Evolutionary conservation across 2,888 invertebrate genomes (phyloP), one percentile per base, ranked within the genome.

Genomic region (Rhamnusium bicolor): DNA sequence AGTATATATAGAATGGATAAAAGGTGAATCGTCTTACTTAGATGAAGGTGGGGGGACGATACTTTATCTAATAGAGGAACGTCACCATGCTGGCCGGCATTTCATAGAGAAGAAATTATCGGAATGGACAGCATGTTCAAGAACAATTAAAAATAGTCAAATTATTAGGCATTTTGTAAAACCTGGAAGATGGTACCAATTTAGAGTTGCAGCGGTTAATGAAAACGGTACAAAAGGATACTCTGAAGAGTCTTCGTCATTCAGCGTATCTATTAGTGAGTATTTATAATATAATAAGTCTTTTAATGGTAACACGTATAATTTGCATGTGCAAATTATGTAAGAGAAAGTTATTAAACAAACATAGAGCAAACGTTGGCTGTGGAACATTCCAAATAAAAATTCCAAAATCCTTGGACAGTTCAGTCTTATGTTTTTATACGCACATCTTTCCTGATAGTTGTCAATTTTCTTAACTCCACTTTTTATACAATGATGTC

Each of bases 131-230:
- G 87, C 91, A n/a, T 85, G 91, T 49, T 86, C 90, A 67, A 88
- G 90, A 73, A 90, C 91, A 0, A 87, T 69, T 75, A 91, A 91
- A 79, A 89, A 90, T 0, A 90, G 89, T 75, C 89, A 90, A 1
- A 89, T 90, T 0, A 86, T 93, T 10, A 90, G 90, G 19, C 90
- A 90, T 69, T 85, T 91, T 29, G 85, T 92, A 61, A 92, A 92
- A 82, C 93, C 93, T 0, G 94, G 94, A 2, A 91, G 92, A 61
- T 94, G 94, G 94, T 95, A 94, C 86, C 92, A 94, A 79, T 94
- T 94, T 83, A 90, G 94, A n/a, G 92, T 94, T 3, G 94, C 94
- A 0, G 93, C 94, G 0, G 91, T 95, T 2, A 94, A 93, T 83
- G 91, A 90, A 0, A 90, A 92, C 63, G 95, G 95, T 0, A 93